Evolutionary conservation across 2,888 invertebrate genomes (phyloP).

Genomic region (Bombyx huttoni): DNA sequence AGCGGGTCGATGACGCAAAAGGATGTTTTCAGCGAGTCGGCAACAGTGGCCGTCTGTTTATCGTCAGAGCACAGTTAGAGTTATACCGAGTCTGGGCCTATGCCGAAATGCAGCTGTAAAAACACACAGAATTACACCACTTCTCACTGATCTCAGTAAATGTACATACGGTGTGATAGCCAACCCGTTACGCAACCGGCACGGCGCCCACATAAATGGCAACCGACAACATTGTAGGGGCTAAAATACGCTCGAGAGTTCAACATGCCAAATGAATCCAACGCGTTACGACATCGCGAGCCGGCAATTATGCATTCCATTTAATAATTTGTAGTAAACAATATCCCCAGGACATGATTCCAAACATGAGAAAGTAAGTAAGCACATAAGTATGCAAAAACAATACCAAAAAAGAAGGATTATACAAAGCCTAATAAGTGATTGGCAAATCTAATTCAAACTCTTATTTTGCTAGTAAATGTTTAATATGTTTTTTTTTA

Average conservation of each 20-base stretch:
- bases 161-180: slow-evolving; percentile 17
- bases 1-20: slow-evolving; percentile 66
- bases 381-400: neutral
- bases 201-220: slow-evolving; percentile 26
- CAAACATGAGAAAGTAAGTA: neutral
- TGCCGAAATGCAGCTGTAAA: slow-evolving; percentile 63
- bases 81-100: slow-evolving; percentile 49
- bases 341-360: neutral
- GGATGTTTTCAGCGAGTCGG: slow-evolving; percentile 68
- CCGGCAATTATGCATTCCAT: neutral
- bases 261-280: slow-evolving; percentile 8
- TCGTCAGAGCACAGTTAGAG: slow-evolving; percentile 60
- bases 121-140: slow-evolving; percentile 53
- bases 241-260: slow-evolving; percentile 6
- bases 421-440: no score
- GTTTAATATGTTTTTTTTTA: no score
- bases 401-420: no score
- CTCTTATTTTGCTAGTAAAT: no score
- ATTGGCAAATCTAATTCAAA: no score
- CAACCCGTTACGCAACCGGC: slow-evolving; percentile 30
- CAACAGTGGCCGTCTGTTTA: slow-evolving; percentile 64
- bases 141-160: slow-evolving; percentile 37
- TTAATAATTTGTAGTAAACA: slow-evolving; percentile 1
- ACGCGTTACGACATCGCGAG: neutral
- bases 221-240: slow-evolving; percentile 20